Percentiles rank a stretch among this genome's conserved stretches.
These are phyloP conservation scores for Teleiodes luculella DNA, from an alignment of 2,888 invertebrate species.

Conservation along the genomic window DNA sequence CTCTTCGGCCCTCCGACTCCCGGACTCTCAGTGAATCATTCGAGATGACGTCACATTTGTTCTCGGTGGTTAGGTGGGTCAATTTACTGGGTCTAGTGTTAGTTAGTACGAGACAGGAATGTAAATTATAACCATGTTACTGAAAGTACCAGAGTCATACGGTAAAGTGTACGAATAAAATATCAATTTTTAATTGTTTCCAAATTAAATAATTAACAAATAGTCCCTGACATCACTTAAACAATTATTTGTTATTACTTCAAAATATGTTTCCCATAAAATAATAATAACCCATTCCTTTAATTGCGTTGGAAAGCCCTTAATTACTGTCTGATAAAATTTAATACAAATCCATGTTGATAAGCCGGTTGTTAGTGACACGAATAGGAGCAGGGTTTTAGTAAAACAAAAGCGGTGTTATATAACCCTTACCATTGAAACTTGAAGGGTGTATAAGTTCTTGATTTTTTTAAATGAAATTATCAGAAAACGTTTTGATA, in stretches of 20 bases:
- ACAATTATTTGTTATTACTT: background rate
- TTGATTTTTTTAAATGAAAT: background rate
- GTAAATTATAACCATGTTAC: too few relatives aligned
- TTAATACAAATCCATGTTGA: constrained; percentile 11
- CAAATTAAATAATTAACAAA: background rate
- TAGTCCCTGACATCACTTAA: background rate
- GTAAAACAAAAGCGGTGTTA: constrained; percentile 14
- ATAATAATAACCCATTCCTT: constrained; percentile 3
- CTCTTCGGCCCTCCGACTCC: constrained; percentile 1
- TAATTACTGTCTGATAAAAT: constrained; percentile 16
- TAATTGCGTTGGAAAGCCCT: constrained; percentile 17
- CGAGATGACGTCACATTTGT: constrained; percentile 38
- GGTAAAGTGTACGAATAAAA: too few relatives aligned
- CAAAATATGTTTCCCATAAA: background rate
- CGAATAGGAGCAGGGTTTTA: constrained; percentile 15
- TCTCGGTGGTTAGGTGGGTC: constrained; percentile 24
- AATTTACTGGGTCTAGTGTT: constrained; percentile 13
- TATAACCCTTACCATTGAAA: background rate
- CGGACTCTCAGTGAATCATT: constrained; percentile 33
- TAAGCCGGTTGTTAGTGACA: constrained; percentile 18
- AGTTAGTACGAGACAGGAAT: background rate
- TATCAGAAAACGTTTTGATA: too few relatives aligned
- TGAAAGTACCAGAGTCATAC: too few relatives aligned
- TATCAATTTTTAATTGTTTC: too few relatives aligned
- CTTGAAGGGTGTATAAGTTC: background rate